Evolutionary conservation across 2,113 vertebrate species (phyloP), one percentile per base, ranked within the genome.

Genomic region (Myrmecophaga tridactyla): DNA sequence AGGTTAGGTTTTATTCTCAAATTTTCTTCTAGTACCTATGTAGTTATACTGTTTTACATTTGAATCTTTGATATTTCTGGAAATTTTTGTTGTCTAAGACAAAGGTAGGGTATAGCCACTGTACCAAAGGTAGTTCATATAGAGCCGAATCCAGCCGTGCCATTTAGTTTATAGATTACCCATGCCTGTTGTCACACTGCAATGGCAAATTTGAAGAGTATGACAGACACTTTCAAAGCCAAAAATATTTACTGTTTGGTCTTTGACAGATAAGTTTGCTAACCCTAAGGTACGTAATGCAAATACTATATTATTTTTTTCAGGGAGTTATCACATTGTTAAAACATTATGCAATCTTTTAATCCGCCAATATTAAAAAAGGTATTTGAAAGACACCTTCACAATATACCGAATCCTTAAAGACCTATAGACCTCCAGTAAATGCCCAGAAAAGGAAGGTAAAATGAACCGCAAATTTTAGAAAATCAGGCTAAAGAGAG

Each of bases 1-100:
- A 88, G 1, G 67, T 84, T 81, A 65, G 8, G 7, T 17, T 43
- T 95, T 96, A 87, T 58, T 65, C n/a, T 83, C 23, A 78, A 34
- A 4, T 95, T 96, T 91, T 94, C 70, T 95, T 87, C 89, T 81
- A 96, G 14, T 58, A 34, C 21, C 90, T 96, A 94, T 72, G 81
- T 65, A 25, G 3, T 39, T 90, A 80, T 65, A 76, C 77, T 75
- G 60, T 96, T 92, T 92, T 89, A 80, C 25, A 70, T 58, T 93
- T 60, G 69, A 51, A 17, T 36, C 29, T 48, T 92, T 76, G 27
- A 11, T 85, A 82, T 72, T 25, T 90, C 51, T 93, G 60, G 6
- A 84, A 84, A 89, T 88, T 41, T 60, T 87, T 86, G 41, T 84
- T 34, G 0, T 78, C 31, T 62, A 85, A 93, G 21, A 8, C 39